phyloP scores from a whole-genome alignment of 2,797 vertebrate species.

The Ceryle rudis region DNA sequence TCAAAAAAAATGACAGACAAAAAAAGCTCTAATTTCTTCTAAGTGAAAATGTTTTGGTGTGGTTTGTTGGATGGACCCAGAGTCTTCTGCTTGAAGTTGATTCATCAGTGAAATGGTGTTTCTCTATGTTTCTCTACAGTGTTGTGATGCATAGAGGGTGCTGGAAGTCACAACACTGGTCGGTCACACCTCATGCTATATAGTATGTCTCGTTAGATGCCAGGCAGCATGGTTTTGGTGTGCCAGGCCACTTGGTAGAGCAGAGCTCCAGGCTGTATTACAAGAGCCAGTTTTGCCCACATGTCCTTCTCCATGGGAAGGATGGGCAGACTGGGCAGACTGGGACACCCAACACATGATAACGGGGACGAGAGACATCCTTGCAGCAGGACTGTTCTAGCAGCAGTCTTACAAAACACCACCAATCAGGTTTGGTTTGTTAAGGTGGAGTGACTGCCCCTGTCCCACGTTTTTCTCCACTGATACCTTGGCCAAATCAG shows the following conservation, averaged over 20 bases:
- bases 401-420: background rate
- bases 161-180: background rate
- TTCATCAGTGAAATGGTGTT: background rate
- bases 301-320: background rate
- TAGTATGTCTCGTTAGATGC: background rate
- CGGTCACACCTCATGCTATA: background rate
- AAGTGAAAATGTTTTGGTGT: background rate
- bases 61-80: background rate
- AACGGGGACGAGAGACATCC: rapidly evolving
- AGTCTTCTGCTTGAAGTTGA: background rate
- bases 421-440: background rate
- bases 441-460: background rate
- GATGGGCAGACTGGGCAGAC: background rate
- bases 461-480: background rate
- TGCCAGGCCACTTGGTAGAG: background rate
- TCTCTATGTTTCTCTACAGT: rapidly evolving
- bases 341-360: rapidly evolving
- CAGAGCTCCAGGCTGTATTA: background rate
- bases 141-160: background rate
- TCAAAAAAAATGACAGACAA: background rate
- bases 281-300: background rate
- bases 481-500: background rate
- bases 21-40: background rate
- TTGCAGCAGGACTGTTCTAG: background rate
- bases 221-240: background rate